Conservation (phyloP, 2,888 invertebrate genomes). For the Bhutanitis thaidina region DNA sequence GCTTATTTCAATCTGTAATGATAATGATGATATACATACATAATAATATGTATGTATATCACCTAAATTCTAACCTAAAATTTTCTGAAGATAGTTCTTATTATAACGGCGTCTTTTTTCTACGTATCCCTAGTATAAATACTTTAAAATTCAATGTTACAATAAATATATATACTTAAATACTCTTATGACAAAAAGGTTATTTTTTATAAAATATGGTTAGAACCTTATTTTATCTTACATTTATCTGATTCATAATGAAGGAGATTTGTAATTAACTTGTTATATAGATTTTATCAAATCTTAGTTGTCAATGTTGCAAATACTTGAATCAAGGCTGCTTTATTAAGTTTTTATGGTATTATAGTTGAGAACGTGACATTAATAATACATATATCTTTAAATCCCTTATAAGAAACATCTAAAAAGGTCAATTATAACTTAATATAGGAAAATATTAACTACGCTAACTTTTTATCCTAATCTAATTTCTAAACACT, state of each 20-base stretch:
- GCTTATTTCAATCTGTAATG: no score
- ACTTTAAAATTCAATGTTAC: no score
- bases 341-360: slow-evolving; percentile 13
- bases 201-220: not conserved
- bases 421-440: slow-evolving; percentile 15
- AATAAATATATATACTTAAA: no score
- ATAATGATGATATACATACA: no score
- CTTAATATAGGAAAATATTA: slow-evolving; percentile 10
- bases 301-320: slow-evolving; percentile 13
- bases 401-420: slow-evolving; percentile 16
- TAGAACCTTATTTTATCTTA: slow-evolving; percentile 1
- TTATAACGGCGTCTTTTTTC: no score
- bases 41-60: no score
- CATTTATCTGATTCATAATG: not conserved
- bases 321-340: slow-evolving; percentile 16
- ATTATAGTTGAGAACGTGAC: slow-evolving; percentile 12
- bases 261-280: slow-evolving; percentile 15
- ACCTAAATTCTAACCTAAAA: no score
- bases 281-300: slow-evolving; percentile 13
- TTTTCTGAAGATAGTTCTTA: no score
- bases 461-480: not conserved
- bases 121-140: no score
- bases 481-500: no score
- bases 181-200: no score
- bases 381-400: slow-evolving; percentile 18